A percentile compares a stretch with the other conserved stretches of the same genome.
Evolutionary conservation across 2,113 vertebrate species (phyloP).

Genomic region (Ancistrus triradiatus): DNA sequence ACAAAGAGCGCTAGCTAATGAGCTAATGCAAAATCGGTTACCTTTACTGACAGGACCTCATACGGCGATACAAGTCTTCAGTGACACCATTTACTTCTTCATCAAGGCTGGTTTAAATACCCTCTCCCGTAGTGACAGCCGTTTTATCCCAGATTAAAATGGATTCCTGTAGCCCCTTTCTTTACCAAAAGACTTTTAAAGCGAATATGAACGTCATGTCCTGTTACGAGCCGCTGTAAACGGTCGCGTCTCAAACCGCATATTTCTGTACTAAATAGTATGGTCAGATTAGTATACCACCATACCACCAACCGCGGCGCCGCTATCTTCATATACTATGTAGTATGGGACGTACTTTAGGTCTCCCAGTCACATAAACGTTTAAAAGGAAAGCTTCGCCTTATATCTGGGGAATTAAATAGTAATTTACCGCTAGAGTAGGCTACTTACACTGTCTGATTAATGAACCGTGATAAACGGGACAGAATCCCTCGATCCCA

Average conservation of each 20-base stretch:
- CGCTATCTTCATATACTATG: no score
- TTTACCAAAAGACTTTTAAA: slow-evolving; percentile 14
- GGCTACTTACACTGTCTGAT: no score
- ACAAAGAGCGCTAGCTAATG: slow-evolving; percentile 27
- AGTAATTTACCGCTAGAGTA: no score
- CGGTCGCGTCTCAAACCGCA: background rate
- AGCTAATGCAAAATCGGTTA: background rate
- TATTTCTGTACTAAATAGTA: no score
- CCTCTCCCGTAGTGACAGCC: background rate
- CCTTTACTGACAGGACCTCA: slow-evolving; percentile 29
- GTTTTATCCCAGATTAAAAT: slow-evolving; percentile 14
- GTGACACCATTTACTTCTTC: background rate
- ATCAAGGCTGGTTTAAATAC: background rate
- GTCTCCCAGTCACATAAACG: no score
- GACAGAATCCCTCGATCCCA: no score
- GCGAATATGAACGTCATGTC: slow-evolving; percentile 9
- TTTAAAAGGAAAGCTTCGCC: no score
- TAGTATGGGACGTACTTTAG: no score
- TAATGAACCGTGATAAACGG: no score
- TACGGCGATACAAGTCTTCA: background rate
- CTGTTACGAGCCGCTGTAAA: background rate
- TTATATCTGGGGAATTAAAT: no score
- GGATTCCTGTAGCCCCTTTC: slow-evolving; percentile 4
- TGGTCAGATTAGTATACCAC: no score
- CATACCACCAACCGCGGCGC: no score